phyloP scores from a whole-genome alignment of 2,113 vertebrate species.

The Pimephales promelas region DNA sequence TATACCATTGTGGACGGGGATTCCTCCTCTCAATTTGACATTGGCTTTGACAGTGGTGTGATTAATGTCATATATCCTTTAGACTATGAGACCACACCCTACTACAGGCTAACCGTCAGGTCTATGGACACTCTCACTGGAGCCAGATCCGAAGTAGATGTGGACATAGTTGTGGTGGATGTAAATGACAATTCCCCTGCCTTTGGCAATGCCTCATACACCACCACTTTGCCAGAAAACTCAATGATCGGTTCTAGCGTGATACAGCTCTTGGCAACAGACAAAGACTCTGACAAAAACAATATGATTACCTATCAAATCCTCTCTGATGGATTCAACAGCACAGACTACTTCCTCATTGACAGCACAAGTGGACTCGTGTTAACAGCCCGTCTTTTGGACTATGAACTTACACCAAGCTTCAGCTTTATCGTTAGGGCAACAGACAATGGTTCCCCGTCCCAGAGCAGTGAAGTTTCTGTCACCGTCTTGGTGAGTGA shows the following conservation, averaged over 20 bases:
- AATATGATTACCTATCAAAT: conserved; percentile 88
- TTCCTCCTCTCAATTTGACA: conserved; percentile 87
- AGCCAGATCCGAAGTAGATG: conserved; percentile 89
- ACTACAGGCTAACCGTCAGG: conserved; percentile 86
- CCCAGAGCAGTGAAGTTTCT: conserved; percentile 86
- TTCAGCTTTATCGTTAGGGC: conserved; percentile 88
- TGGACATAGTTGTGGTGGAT: conserved; percentile 89
- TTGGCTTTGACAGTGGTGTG: conserved; percentile 91
- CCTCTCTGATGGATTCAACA: conserved; percentile 89
- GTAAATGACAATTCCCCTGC: conserved; percentile 92
- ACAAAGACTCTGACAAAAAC: conserved; percentile 90
- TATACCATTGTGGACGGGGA: conserved; percentile 92
- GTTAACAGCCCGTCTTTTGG: conserved; percentile 85
- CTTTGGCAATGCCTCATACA: conserved; percentile 84
- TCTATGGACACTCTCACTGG: conserved; percentile 90
- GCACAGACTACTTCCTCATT: conserved; percentile 91
- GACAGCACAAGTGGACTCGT: conserved; percentile 87
- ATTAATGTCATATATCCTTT: conserved; percentile 86
- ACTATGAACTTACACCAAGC: conserved; percentile 86
- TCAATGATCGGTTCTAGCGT: conserved; percentile 90
- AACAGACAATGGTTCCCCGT: conserved; percentile 86
- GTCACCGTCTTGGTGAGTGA: conserved; percentile 87
- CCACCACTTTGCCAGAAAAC: conserved; percentile 85
- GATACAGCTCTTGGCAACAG: conserved; percentile 86
- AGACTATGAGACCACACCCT: conserved; percentile 86